Evolutionary conservation across 1,140 invertebrate species (phyloP), one percentile per base, ranked within the genome.

Genomic region (Hycleus phaleratus): DNA sequence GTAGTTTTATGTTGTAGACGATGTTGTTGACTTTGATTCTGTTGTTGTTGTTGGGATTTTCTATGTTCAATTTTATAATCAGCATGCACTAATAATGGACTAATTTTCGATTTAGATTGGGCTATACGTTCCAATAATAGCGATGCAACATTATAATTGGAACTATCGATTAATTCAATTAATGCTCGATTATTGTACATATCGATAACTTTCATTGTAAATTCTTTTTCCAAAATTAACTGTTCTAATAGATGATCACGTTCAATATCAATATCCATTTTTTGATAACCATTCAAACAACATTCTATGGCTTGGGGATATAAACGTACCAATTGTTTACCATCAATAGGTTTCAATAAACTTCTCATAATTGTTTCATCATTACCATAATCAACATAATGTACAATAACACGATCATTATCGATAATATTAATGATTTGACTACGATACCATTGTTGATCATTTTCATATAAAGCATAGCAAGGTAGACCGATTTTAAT

Each of bases 311-410:
- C 90, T 73, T 91, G 89, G 0, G 84, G 80, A 26, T 81, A 80
- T 44, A 88, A 71, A 45, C 74, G 71, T 24, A 73, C 75, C 7
- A 90, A 70, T 52, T 88, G 77, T 54, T 86, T 79, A 6, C 80
- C 76, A 25, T 79, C 78, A 9, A 90, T 86, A 4, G 73, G 73
- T 58, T 83, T 81, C 9, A 91, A 70, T 25, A 80, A 69, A 11
- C 74, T 72, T 0, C 77, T 65, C 8, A 78, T 68, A 8, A 88
- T 78, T 45, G 76, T 77, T 67, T 88, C 85, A 66, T 87, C 84
- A 68, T 90, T 90, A 0, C 89, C 90, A 77, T 86, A 90, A 73
- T 93, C 90, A 1, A 92, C 83, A 73, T 88, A 89, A 5, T 78
- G 74, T 0, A 89, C 82, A 40, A 75, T 75, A 2, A 81, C 70